Conservation (phyloP, 2,113 vertebrate species). For the Antidorcas marsupialis region DNA sequence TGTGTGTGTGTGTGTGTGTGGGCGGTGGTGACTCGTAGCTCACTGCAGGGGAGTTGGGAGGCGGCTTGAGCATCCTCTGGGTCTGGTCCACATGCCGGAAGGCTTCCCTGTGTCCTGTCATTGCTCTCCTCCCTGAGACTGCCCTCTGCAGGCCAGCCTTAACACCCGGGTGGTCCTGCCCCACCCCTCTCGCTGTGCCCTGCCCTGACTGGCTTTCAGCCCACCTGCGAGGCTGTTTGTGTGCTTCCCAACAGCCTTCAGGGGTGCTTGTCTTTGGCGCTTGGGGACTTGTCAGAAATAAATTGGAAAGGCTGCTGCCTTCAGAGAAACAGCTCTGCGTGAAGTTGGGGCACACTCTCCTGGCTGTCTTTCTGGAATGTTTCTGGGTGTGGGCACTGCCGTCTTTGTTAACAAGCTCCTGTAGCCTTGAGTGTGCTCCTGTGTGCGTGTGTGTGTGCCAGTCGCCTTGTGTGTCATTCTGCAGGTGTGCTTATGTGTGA, state of each 20-base stretch:
- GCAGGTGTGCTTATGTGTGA: not conserved
- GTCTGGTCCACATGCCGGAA: not conserved
- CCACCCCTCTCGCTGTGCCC: rapidly evolving
- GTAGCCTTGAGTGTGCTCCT: not conserved
- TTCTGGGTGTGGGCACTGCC: not conserved
- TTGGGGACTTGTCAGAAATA: not conserved
- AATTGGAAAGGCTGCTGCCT: not conserved
- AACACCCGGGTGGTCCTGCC: not conserved
- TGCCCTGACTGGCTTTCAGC: not conserved
- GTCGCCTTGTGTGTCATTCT: not conserved
- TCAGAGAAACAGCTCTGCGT: not conserved
- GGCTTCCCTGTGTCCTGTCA: not conserved
- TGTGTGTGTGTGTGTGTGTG: no score
- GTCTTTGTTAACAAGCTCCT: not conserved
- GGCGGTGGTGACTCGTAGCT: not conserved
- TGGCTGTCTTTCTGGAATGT: not conserved
- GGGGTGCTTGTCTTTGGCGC: not conserved
- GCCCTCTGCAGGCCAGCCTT: not conserved
- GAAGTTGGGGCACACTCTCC: not conserved
- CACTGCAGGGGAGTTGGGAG: not conserved
- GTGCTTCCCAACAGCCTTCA: not conserved
- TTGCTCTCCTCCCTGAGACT: not conserved
- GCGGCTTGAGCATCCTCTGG: not conserved
- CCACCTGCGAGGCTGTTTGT: not conserved
- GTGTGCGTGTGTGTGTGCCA: not conserved